Percentiles rank a stretch among this genome's conserved stretches.
Conservation (phyloP, 1,140 invertebrate species). For the Aphelenchoides avenae region DNA sequence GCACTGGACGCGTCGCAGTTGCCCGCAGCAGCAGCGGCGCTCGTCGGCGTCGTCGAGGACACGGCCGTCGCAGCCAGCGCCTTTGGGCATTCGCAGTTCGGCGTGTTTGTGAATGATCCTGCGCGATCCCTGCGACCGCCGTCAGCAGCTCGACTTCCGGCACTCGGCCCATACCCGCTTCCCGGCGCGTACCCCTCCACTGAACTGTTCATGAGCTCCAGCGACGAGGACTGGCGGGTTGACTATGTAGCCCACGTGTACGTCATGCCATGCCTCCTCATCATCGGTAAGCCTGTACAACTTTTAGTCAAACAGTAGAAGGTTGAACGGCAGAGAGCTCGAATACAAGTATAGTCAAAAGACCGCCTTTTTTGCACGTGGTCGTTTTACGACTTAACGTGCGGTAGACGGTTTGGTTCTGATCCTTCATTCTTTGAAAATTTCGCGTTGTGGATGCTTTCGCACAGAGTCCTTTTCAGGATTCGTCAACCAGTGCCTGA, state of each 20-base stretch:
- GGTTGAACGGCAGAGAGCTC: neutral
- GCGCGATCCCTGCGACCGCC: no score
- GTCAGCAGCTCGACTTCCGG: no score
- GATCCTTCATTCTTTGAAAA: neutral
- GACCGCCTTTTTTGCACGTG: conserved; percentile 2
- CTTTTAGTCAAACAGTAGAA: conserved; percentile 6
- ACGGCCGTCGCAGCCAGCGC: no score
- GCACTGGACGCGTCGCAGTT: no score
- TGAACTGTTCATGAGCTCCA: no score
- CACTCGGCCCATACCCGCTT: no score
- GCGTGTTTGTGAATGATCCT: no score
- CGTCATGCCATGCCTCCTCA: conserved; percentile 46
- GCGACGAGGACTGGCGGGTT: conserved; percentile 26
- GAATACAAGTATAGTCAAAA: neutral
- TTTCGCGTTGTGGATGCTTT: neutral
- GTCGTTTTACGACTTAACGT: neutral
- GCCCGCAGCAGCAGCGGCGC: no score
- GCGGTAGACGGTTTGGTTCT: neutral
- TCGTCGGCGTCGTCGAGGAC: no score
- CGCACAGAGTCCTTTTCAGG: conserved; percentile 29
- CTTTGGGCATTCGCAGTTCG: no score
- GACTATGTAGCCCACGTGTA: conserved; percentile 50
- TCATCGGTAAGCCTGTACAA: conserved; percentile 33
- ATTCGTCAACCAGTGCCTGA: conserved; percentile 52
- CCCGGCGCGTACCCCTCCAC: no score